These are phyloP conservation scores for Aphelocoma coerulescens DNA, from an alignment of 2,113 vertebrate genomes.

Conservation along the genomic window DNA sequence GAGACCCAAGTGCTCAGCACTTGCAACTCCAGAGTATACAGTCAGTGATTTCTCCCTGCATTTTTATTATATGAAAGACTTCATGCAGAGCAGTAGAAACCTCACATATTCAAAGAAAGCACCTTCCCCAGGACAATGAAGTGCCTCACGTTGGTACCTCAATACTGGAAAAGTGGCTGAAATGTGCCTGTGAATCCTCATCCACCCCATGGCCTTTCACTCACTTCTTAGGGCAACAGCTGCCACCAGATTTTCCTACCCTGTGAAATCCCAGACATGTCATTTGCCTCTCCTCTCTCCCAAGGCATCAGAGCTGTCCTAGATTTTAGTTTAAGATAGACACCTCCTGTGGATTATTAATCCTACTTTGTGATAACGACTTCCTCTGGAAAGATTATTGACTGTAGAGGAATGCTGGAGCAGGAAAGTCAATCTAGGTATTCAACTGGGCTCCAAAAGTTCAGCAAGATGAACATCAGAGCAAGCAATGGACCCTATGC, in stretches of 20 bases:
- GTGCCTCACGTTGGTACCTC: background rate
- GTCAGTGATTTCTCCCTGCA: background rate
- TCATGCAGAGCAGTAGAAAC: background rate
- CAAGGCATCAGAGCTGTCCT: background rate
- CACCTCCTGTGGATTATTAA: background rate
- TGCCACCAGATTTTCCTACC: background rate
- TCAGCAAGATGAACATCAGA: background rate
- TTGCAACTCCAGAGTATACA: accelerated
- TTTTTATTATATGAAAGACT: background rate
- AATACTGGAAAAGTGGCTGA: background rate
- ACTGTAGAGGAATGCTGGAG: background rate
- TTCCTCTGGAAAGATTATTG: background rate
- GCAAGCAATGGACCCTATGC: background rate
- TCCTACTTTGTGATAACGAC: background rate
- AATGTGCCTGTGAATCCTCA: background rate
- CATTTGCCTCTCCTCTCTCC: background rate
- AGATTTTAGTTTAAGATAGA: background rate
- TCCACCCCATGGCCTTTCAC: background rate
- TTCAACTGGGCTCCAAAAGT: background rate
- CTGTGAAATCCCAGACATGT: background rate
- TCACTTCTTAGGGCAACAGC: background rate
- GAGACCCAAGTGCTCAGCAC: background rate
- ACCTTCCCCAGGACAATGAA: background rate
- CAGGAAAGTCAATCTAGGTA: background rate
- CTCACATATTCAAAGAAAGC: background rate